Evolutionary conservation across 2,888 invertebrate species (phyloP).

Genomic region (Machimus atricapillus): DNA sequence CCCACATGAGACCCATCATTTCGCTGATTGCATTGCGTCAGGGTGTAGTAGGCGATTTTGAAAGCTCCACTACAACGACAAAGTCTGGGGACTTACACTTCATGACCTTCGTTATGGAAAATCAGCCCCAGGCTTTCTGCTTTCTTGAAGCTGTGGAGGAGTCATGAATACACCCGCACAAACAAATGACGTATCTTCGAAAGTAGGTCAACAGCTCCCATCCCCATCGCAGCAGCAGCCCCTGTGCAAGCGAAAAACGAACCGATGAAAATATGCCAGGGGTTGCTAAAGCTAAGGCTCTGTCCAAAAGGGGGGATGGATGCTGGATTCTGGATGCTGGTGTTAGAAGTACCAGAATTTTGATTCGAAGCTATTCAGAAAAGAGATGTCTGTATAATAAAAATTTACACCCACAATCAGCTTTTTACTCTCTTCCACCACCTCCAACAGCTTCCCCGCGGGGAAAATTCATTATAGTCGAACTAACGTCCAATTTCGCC

Average conservation of each 20-base stretch:
- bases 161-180: not conserved
- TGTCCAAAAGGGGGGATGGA: not conserved
- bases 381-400: not conserved
- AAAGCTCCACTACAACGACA: constrained; percentile 10
- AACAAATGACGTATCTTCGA: not conserved
- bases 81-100: constrained; percentile 16
- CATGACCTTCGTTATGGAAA: constrained; percentile 29
- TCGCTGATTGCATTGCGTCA: not conserved
- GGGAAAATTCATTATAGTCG: not conserved
- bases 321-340: not conserved
- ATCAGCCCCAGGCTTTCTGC: constrained; percentile 16
- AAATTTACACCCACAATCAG: not conserved
- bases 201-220: constrained; percentile 27
- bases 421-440: not conserved
- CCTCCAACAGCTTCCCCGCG: not conserved
- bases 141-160: not conserved
- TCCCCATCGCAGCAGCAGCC: not conserved
- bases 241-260: not conserved
- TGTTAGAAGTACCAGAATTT: not conserved
- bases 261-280: not conserved
- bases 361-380: not conserved
- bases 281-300: not conserved
- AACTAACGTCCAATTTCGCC: constrained; percentile 7
- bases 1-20: not conserved
- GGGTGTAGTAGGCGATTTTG: not conserved